These are phyloP conservation scores for Phalacrocorax carbo DNA, from an alignment of 2,113 vertebrate species.

Conservation along the genomic window DNA sequence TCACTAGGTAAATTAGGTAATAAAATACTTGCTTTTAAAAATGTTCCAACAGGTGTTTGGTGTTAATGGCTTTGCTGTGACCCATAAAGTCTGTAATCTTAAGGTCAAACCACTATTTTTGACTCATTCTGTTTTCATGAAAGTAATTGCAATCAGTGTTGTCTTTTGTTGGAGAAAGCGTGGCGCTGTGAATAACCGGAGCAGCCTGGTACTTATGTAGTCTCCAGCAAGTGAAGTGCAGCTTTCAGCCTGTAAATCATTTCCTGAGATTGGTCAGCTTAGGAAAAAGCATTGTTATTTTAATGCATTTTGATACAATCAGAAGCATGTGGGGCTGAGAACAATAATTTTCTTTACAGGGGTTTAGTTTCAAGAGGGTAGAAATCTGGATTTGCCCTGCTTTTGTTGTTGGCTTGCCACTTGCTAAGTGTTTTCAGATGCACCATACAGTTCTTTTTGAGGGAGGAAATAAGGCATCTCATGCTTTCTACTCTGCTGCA, in stretches of 20 bases:
- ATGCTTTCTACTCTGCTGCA: background rate
- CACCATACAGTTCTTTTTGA: background rate
- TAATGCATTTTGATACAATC: conserved; percentile 40
- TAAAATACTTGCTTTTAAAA: background rate
- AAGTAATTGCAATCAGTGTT: background rate
- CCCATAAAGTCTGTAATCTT: background rate
- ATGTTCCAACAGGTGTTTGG: background rate
- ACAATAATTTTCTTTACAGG: conserved; percentile 25
- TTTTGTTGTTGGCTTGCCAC: background rate
- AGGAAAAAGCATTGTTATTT: conserved; percentile 10
- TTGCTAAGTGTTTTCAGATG: background rate
- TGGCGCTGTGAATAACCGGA: background rate
- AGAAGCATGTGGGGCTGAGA: conserved; percentile 7
- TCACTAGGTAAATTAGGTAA: background rate
- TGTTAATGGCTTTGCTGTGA: background rate
- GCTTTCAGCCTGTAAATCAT: background rate
- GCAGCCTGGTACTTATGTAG: background rate
- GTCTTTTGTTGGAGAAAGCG: background rate
- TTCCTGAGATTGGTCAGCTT: background rate
- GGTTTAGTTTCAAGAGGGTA: conserved; percentile 17
- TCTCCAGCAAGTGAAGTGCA: background rate
- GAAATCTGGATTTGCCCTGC: background rate
- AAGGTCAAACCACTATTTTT: background rate
- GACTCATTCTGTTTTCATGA: background rate
- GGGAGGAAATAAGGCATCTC: background rate